Percentiles rank a stretch among this genome's conserved stretches.
phyloP scores from a whole-genome alignment of 2,888 invertebrate genomes.

The Arge pagana region DNA sequence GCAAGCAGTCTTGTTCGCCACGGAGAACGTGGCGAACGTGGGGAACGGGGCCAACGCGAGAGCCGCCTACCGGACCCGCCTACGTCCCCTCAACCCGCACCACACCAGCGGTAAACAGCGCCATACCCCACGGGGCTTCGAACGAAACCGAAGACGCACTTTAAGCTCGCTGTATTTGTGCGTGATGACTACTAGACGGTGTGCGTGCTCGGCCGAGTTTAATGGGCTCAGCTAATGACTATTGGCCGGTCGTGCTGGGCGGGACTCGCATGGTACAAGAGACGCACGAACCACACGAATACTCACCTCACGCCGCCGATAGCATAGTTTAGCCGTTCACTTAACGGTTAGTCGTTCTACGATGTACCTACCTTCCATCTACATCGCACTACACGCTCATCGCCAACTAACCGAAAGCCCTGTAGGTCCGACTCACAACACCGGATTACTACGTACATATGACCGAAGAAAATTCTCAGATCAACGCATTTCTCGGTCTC shows the following conservation, averaged over 20 bases:
- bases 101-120: not conserved
- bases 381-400: not conserved
- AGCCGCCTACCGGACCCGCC: conserved; percentile 58
- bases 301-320: conserved; percentile 24
- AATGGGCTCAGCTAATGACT: conserved; percentile 59
- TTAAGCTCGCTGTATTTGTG: no score
- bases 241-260: conserved; percentile 58
- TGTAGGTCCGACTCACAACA: conserved; percentile 1
- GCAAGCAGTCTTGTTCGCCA: conserved; percentile 33
- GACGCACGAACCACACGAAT: conserved; percentile 15
- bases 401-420: not conserved
- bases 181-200: conserved; percentile 29
- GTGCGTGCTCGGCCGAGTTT: conserved; percentile 51
- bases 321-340: not conserved
- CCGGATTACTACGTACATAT: no score
- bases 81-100: conserved; percentile 32
- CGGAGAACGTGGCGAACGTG: no score
- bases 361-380: not conserved
- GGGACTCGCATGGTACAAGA: conserved; percentile 45
- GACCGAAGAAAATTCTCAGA: no score
- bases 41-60: conserved; percentile 52
- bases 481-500: no score
- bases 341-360: not conserved
- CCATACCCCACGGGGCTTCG: not conserved
- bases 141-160: not conserved